Evolutionary conservation across 2,888 invertebrate genomes (phyloP), one percentile per base, ranked within the genome.

Genomic region (Erannis defoliaria): DNA sequence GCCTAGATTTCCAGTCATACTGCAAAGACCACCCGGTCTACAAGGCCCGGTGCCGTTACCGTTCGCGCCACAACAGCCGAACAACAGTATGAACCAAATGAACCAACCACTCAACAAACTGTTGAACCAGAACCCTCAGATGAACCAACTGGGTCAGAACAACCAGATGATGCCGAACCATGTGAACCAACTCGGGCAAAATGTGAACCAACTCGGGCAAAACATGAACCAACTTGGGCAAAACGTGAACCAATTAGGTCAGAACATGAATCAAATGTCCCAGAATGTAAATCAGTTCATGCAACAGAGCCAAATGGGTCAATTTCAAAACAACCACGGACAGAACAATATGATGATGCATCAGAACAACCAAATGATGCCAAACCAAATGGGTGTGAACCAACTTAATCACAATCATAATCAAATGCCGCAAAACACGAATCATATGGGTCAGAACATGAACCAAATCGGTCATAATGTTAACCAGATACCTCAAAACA

Each of bases 1-100:
- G 93, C 91, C 90, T 43, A 81, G 93, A 72, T 93, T 86, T 77
- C 91, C 90, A 23, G 89, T 93, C 1, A 91, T 93, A 35, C 77
- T 93, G 0, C 93, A 93, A 75, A 77, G 92, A 58, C 91, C 92
- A 0, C 91, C 90, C 0, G 91, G 91, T 0, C 74, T 93, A 0
- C 89, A 89, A 64, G 90, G 89, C 2, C 90, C 91, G 0, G 83
- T 90, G 1, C 88, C 91, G 0, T 70, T 93, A 31, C 90, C 91
- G 0, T 92, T 86, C 65, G 92, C 89, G 0, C 88, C 88, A 0
- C 88, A 88, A 67, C 89, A 85, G 62, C 72, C 80, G 8, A 82
- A 85, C 78, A 69, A 81, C 54, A 80, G 77, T 57, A 76, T 86
- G 64, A 78, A 75, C 57, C 86, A 82, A 74, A 82, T 82, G 76